Evolutionary conservation across 2,888 invertebrate species (phyloP).

Genomic region (Gari tellinella): DNA sequence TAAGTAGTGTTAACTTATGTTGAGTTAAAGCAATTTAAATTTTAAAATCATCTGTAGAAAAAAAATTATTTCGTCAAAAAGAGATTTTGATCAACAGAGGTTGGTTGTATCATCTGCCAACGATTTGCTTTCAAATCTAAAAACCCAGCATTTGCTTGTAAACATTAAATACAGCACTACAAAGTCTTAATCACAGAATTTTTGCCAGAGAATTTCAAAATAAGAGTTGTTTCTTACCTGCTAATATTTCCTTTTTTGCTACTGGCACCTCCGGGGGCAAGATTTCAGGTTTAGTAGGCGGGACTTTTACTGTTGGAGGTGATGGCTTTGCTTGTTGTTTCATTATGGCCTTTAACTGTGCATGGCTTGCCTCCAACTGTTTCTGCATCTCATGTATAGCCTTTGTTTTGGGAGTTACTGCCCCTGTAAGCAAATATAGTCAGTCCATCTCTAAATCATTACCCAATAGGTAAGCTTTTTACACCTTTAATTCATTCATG

Average conservation of each 20-base stretch:
- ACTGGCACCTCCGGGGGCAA: neutral
- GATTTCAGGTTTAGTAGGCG: neutral
- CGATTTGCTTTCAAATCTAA: too few species aligned
- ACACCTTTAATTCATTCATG: too few species aligned
- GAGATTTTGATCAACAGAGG: neutral
- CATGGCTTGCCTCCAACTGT: conserved; percentile 59
- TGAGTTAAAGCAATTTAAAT: too few species aligned
- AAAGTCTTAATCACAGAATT: too few species aligned
- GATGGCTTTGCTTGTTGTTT: conserved; percentile 44
- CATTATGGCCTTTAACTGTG: conserved; percentile 61
- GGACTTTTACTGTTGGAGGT: conserved; percentile 15
- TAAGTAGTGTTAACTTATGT: too few species aligned
- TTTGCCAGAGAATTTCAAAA: too few species aligned
- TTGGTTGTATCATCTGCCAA: too few species aligned
- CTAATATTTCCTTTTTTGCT: neutral
- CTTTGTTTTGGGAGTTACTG: conserved; percentile 56
- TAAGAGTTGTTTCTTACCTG: neutral
- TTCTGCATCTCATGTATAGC: conserved; percentile 62
- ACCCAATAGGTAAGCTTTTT: too few species aligned
- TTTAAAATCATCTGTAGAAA: neutral
- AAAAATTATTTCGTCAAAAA: neutral
- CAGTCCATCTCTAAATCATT: neutral
- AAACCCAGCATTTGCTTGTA: too few species aligned
- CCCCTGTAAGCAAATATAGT: conserved; percentile 14
- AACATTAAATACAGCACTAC: too few species aligned